Evolutionary conservation across 2,888 invertebrate species (phyloP), one percentile per base, ranked within the genome.

Genomic region (Stegophylla sp.): DNA sequence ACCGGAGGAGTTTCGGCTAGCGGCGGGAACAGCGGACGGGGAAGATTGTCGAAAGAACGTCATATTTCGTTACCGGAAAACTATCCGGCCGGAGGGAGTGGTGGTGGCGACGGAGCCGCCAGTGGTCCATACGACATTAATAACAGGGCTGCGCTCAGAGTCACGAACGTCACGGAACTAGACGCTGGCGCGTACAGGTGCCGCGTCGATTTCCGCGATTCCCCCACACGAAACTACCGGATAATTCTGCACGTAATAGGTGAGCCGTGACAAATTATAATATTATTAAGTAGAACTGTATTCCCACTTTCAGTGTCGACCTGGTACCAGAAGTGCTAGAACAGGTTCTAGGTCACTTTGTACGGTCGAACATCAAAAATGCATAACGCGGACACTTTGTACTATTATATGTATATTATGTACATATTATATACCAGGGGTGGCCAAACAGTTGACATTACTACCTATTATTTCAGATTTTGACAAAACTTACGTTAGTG

Each of bases 171-270:
- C 4, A 71, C 79, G 9, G 71, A 79, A 63, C 69, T 63, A 23
- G 79, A 79, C 17, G 79, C 69, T 9, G 79, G 79, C 15, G 34
- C 79, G 4, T 79, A 79, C 51, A 79, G 79, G 41, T 79, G 79
- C 26, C 69, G 79, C 9, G 79, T 79, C 0, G 79, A 79, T 23
- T 79, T 79, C 15, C 67, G 69, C 9, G 79, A 79, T n/a, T 69
- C 79, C 23, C 79, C 79, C 1, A 79, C 79, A 7, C 45, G 61
- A 1, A 79, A 79, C 41, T 79, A 79, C 23, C 59, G 79, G 23
- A 79, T 79, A 51, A 79, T 79, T 10, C 41, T 79, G 20, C 51
- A 51, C 7, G 79, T 79, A 10, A 79, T 71, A 28, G 79, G 79
- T 79, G 17, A 71, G 56, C 23, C 28, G 2, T 28, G 10, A 10